Conservation (phyloP, 2,888 invertebrate species). For the Azorinus chamasolen region DNA sequence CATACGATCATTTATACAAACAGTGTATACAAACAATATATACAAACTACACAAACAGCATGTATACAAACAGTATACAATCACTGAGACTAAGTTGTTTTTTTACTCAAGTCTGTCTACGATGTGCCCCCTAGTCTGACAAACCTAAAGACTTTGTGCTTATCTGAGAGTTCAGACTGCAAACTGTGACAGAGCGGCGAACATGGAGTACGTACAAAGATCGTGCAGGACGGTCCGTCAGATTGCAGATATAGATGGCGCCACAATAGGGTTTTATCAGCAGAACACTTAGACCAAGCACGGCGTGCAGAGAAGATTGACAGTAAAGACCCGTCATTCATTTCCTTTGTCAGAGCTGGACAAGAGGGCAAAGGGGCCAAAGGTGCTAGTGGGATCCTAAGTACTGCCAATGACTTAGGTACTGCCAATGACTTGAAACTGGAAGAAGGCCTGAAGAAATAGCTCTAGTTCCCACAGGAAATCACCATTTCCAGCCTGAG, state of each 20-base stretch:
- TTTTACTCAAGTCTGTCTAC: no score
- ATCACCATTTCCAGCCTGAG: slow-evolving; percentile 7
- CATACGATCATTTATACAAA: no score
- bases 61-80: no score
- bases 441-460: slow-evolving; percentile 12
- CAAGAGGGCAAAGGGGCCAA: not conserved
- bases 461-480: no score
- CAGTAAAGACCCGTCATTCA: slow-evolving; percentile 7
- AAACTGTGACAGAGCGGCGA: no score
- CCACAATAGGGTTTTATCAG: slow-evolving; percentile 29
- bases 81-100: no score
- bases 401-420: not conserved
- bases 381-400: no score
- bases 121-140: no score
- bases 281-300: slow-evolving; percentile 16
- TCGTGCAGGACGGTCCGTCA: slow-evolving; percentile 28
- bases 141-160: no score
- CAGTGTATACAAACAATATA: no score
- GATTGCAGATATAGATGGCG: slow-evolving; percentile 38
- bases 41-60: no score
- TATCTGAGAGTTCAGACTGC: no score
- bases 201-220: slow-evolving; percentile 29
- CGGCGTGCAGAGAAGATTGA: slow-evolving; percentile 5
- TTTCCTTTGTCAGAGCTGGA: slow-evolving; percentile 11
- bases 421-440: slow-evolving; percentile 3